Evolutionary conservation across 2,113 vertebrate genomes (phyloP), one percentile per base, ranked within the genome.

Genomic region (Orientallactaga bullata): DNA sequence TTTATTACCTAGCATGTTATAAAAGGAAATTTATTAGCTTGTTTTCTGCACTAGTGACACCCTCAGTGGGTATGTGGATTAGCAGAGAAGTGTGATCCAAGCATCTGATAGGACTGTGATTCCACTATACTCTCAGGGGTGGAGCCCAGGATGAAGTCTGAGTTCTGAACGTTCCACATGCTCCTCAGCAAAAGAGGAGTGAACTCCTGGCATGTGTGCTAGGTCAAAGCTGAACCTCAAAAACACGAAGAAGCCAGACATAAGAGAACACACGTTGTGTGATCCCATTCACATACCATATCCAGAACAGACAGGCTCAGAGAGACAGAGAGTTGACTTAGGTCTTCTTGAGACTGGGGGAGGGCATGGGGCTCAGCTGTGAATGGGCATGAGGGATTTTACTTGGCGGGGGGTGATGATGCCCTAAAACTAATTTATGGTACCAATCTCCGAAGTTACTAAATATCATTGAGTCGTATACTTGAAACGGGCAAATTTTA

Each of bases 401-500:
- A 42, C 7, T 10, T 10, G 1, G 18, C 24, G 7, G 55, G 10
- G 28, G 66, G 12, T 47, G 35, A 39, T 76, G 47, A 66, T 71
- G n/a, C 26, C 76, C 26, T 66, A 65, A 79, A 74, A 68, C 42
- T 78, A 80, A 37, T 60, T 93, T 55, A 80, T 23, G 72, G n/a
- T 83, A 71, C 77, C 60, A 77, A 66, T 80, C 28, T 16, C 16
- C 42, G 8, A 88, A 78, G 65, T 85, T 73, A 65, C 47, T 88
- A 78, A 94, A 84, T 74, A 55, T 35, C 47, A 85, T 26, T 85
- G 92, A 90, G 65, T 82, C 39, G 21, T 72, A 39, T 24, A 35
- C 58, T 88, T 39, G 28, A 89, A 91, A 65, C n/a, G 71, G 76
- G 84, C 61, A 42, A 60, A 85, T 83, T 94, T 95, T 77, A 68